Evolutionary conservation across 2,888 invertebrate genomes (phyloP).

Genomic region (Nudaria mundana): DNA sequence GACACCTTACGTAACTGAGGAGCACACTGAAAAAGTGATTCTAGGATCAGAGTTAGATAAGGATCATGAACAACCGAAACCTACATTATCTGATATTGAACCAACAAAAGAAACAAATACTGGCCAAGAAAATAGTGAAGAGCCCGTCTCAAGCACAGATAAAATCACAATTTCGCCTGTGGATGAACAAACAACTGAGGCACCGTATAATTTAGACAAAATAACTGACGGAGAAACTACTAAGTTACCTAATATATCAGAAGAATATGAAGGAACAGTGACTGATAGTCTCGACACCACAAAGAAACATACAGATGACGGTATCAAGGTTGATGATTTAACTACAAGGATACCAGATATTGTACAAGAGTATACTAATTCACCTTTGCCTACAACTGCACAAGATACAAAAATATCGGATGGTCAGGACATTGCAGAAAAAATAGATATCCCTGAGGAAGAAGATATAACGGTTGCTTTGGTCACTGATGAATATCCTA

Average conservation of each 20-base stretch:
- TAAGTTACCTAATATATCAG: background rate
- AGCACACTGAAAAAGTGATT: background rate
- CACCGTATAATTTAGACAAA: conserved; percentile 2
- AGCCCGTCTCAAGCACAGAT: background rate
- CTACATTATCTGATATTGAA: background rate
- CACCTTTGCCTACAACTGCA: conserved; percentile 4
- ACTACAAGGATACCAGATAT: conserved; percentile 3
- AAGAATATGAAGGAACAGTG: conserved; percentile 1
- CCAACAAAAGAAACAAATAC: background rate
- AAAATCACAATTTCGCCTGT: background rate
- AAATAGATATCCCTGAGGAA: conserved; percentile 1
- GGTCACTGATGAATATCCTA: background rate
- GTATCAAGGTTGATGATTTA: conserved; percentile 9
- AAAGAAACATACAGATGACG: conserved; percentile 4
- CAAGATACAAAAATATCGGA: conserved; percentile 3
- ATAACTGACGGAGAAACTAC: conserved; percentile 3
- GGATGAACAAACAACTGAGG: conserved; percentile 1
- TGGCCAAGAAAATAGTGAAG: background rate
- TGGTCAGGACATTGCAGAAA: conserved; percentile 5
- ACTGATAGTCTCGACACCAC: background rate
- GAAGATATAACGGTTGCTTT: conserved; percentile 5
- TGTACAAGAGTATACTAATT: conserved; percentile 1
- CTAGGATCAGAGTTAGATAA: background rate
- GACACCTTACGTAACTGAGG: background rate
- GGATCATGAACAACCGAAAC: background rate